Base-by-base conservation (phyloP, 1,140 invertebrate species). In the Eumeta japonica region DNA sequence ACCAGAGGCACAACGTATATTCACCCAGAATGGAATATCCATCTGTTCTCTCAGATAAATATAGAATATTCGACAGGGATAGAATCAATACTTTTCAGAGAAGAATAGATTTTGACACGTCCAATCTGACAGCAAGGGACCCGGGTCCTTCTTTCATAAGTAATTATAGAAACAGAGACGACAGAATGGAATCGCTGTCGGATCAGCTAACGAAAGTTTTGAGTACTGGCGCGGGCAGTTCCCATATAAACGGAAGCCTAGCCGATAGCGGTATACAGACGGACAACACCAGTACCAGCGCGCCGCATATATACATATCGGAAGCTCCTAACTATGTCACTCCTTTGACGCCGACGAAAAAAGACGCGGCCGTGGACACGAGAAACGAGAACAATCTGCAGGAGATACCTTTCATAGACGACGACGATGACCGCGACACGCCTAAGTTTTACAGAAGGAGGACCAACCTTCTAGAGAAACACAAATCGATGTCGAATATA, bases 361-460 rank as follows among this genome's bases (percentile, higher is more conserved):
- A 65, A 46, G 68, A 73, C 43, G 68, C 64, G 1, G 52, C 64
- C 1, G 68, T 73, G 0, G 68, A 71, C 31, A 73, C 68, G 0
- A 52, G 68, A 45, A 73, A 73, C 35, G 64, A 73, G 10, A 63
- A 73, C 13, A 73, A 71, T 19, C 48, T 67, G 3, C 68, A 73
- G 50, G 68, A 73, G 9, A 71, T 73, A 55, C 68, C 68, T 0
- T 73, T 71, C 30, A 74, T 74, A 36, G 68, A 73, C 28, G 68
- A 74, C 13, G 68, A 74, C 1, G 68, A 74, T 2, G 57, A 67
- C 2, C n/a, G n/a, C n/a, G n/a, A n/a, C n/a, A n/a, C n/a, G n/a
- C n/a, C n/a, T n/a, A n/a, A n/a, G n/a, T n/a, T n/a, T n/a, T 56
- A 64, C 0, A 60, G 52, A 28, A 35, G 57, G 39, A 43, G 57